These are phyloP conservation scores for Tromatobia lineatoria DNA, from an alignment of 2,888 invertebrate genomes.

Conservation along the genomic window DNA sequence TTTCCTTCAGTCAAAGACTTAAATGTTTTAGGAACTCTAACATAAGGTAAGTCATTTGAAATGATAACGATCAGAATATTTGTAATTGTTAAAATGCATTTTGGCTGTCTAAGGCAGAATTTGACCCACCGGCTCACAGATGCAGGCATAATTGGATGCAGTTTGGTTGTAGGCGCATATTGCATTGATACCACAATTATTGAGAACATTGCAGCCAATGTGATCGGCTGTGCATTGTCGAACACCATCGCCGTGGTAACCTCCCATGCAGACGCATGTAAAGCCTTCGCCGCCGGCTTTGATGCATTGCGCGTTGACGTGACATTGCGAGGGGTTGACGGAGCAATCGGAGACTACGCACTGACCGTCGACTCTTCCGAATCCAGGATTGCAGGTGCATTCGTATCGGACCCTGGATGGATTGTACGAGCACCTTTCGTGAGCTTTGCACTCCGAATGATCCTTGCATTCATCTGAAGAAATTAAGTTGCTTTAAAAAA, in stretches of 20 bases:
- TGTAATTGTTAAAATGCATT: too few species aligned
- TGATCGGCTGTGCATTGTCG: conserved; percentile 82
- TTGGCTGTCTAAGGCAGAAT: neutral
- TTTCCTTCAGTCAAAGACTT: too few species aligned
- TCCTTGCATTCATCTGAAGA: conserved; percentile 88
- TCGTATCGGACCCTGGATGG: conserved; percentile 87
- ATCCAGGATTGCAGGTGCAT: conserved; percentile 93
- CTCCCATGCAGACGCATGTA: conserved; percentile 89
- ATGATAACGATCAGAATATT: too few species aligned
- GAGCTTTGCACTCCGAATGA: conserved; percentile 89
- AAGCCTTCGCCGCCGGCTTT: conserved; percentile 84
- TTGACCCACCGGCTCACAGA: conserved; percentile 80
- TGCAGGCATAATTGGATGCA: conserved; percentile 79
- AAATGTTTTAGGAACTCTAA: too few species aligned
- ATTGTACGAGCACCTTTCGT: conserved; percentile 91
- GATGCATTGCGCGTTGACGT: conserved; percentile 86
- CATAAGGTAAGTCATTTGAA: too few species aligned
- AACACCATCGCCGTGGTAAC: conserved; percentile 84
- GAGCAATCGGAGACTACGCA: conserved; percentile 82
- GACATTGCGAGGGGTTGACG: conserved; percentile 86
- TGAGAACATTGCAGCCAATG: conserved; percentile 90
- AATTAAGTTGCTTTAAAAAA: conserved; percentile 71
- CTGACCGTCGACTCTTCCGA: conserved; percentile 85
- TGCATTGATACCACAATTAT: conserved; percentile 94
- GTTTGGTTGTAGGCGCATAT: conserved; percentile 87